phyloP scores from a whole-genome alignment of 2,797 vertebrate species.

The Moxostoma hubbsi region DNA sequence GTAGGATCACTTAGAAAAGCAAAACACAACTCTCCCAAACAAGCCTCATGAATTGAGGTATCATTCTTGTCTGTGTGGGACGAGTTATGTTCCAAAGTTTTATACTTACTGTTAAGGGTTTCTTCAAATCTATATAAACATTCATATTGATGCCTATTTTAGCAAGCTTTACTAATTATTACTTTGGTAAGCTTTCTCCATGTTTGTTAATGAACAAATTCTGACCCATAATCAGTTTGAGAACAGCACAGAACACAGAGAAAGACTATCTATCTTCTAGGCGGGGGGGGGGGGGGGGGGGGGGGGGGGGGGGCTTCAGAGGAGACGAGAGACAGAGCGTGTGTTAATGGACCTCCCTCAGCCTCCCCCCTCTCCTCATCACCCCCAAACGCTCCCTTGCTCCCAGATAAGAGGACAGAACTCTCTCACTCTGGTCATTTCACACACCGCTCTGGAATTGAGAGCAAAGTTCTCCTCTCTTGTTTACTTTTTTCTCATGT shows the following conservation, averaged over 20 bases:
- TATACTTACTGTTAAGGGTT: too few species aligned
- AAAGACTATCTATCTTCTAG: constrained; percentile 15
- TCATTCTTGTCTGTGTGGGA: too few species aligned
- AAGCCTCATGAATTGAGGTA: too few species aligned
- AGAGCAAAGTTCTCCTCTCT: constrained; percentile 55
- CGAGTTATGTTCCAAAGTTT: too few species aligned
- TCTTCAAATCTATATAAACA: too few species aligned
- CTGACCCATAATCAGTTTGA: constrained; percentile 6
- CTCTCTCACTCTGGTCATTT: constrained; percentile 73
- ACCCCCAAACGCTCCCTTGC: constrained; percentile 55
- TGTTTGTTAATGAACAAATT: constrained; percentile 18
- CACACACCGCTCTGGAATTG: constrained; percentile 72
- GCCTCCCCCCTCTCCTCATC: constrained; percentile 58
- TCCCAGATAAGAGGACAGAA: constrained; percentile 77
- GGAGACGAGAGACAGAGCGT: constrained; percentile 58
- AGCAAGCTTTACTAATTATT: neutral
- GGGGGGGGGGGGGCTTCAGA: constrained; percentile 44
- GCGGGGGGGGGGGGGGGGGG: constrained; percentile 7
- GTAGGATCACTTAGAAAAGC: too few species aligned
- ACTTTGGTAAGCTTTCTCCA: neutral
- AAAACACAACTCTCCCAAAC: too few species aligned
- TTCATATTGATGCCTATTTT: neutral
- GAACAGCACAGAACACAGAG: neutral
- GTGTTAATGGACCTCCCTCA: constrained; percentile 75
- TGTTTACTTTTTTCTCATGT: constrained; percentile 48